Evolutionary conservation across 2,797 vertebrate genomes (phyloP).

Genomic region (Triplophysa bombifrons): DNA sequence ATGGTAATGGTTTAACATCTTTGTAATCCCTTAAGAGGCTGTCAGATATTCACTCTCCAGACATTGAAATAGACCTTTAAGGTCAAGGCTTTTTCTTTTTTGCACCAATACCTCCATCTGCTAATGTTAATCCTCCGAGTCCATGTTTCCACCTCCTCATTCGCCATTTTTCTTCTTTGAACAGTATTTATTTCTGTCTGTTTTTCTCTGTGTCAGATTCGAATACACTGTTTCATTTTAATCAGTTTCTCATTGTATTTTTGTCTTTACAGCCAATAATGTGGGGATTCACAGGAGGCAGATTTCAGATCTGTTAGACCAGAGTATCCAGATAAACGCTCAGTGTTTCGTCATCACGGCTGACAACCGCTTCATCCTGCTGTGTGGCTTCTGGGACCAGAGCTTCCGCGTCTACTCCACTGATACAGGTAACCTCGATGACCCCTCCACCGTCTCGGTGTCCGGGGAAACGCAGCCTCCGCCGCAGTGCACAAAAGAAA

Average conservation of each 20-base stretch:
- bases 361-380: conserved; percentile 94
- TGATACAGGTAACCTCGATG: conserved; percentile 83
- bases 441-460: background rate
- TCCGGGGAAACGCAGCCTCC: background rate
- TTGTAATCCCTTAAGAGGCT: conserved; percentile 28
- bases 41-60: conserved; percentile 13
- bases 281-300: conserved; percentile 89
- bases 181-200: background rate
- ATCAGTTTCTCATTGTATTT: conserved; percentile 15
- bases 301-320: conserved; percentile 94
- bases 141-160: background rate
- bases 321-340: conserved; percentile 94
- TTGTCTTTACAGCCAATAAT: conserved; percentile 79
- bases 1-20: conserved; percentile 20
- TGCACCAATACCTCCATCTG: background rate
- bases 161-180: background rate
- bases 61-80: conserved; percentile 3
- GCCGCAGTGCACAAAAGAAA: conserved; percentile 31
- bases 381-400: conserved; percentile 99
- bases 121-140: conserved; percentile 6
- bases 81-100: conserved; percentile 14
- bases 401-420: conserved; percentile 97
- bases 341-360: conserved; percentile 95
- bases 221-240: background rate
- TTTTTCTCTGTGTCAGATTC: background rate